Conservation (phyloP, 2,797 vertebrate species). For the Rhyacichthys aspro region DNA sequence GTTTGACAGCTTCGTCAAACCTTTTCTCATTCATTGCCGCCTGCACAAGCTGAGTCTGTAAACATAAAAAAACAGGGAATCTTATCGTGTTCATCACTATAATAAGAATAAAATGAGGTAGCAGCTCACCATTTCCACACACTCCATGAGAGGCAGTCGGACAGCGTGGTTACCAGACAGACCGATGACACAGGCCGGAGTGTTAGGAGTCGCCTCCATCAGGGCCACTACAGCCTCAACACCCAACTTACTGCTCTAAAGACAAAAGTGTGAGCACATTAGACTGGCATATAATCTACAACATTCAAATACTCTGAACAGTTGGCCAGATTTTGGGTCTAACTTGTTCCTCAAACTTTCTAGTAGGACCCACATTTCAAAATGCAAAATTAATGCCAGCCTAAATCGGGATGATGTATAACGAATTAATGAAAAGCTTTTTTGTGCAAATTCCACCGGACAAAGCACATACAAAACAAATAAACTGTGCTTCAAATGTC, state of each 20-base stretch:
- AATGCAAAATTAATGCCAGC: no score
- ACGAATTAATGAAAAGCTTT: no score
- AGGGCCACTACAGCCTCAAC: slow-evolving; percentile 94
- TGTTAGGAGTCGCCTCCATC: slow-evolving; percentile 89
- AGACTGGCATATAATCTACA: no score
- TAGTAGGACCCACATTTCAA: no score
- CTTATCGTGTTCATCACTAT: slow-evolving; percentile 5
- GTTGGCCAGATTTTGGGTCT: no score
- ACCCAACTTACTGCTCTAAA: slow-evolving; percentile 93
- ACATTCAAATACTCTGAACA: no score
- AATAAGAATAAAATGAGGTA: slow-evolving; percentile 5
- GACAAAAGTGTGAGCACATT: background rate
- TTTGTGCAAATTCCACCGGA: no score
- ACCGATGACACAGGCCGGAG: slow-evolving; percentile 91
- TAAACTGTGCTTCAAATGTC: no score
- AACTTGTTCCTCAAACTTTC: no score
- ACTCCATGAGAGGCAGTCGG: slow-evolving; percentile 94
- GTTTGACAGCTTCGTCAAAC: slow-evolving; percentile 91
- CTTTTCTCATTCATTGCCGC: slow-evolving; percentile 93
- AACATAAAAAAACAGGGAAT: background rate
- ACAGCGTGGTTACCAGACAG: slow-evolving; percentile 92
- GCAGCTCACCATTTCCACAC: slow-evolving; percentile 92
- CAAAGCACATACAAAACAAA: no score
- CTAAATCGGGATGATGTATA: no score
- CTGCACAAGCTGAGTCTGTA: slow-evolving; percentile 94